Conservation (phyloP, 2,888 invertebrate species). For the Nomada fabriciana region DNA sequence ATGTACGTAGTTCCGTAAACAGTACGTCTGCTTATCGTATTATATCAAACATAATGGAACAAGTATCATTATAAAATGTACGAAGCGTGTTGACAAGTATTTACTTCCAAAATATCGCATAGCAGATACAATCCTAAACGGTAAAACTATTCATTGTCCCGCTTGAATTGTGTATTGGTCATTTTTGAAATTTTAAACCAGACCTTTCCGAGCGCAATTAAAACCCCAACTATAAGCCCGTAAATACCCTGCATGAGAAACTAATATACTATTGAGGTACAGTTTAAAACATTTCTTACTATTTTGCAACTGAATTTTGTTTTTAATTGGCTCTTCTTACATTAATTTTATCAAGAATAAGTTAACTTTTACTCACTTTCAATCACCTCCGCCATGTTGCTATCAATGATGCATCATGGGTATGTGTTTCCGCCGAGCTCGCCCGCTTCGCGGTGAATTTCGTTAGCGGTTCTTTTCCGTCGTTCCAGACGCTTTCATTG, state of each 20-base stretch:
- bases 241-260: conserved; percentile 1
- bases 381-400: conserved; percentile 93
- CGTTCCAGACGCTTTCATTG: conserved; percentile 50
- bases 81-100: conserved; percentile 17
- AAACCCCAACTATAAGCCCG: conserved; percentile 68
- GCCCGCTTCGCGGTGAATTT: conserved; percentile 63
- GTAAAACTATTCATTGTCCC: conserved; percentile 74
- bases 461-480: conserved; percentile 56
- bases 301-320: conserved; percentile 34
- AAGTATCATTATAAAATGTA: conserved; percentile 14
- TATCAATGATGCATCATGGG: conserved; percentile 84
- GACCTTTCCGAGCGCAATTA: conserved; percentile 70
- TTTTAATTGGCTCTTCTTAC: conserved; percentile 57
- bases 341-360: conserved; percentile 78
- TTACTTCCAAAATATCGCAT: conserved; percentile 12
- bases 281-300: conserved; percentile 52
- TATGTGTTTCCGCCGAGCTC: conserved; percentile 73
- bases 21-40: conserved; percentile 40
- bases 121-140: conserved; percentile 61
- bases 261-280: conserved; percentile 10
- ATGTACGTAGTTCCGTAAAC: conserved; percentile 67
- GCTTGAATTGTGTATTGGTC: conserved; percentile 82
- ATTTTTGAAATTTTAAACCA: conserved; percentile 84
- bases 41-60: conserved; percentile 10
- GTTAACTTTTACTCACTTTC: conserved; percentile 89